Conservation (phyloP, 1,140 invertebrate species). For the Temnothorax longispinosus region DNA sequence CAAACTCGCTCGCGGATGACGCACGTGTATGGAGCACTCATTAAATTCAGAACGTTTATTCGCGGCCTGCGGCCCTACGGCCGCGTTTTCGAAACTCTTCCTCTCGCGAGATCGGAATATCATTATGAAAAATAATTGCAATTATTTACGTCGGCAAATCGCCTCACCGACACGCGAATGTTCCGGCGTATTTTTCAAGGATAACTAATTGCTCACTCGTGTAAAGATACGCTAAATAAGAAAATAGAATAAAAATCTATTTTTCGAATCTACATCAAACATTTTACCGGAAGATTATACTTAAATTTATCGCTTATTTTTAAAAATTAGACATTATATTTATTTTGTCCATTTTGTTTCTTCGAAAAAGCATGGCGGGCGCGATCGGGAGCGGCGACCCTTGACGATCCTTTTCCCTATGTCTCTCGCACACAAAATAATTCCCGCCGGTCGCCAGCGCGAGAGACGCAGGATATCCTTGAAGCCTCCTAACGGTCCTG, state of each 20-base stretch:
- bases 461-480: slow-evolving; percentile 83
- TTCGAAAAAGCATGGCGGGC: neutral
- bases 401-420: slow-evolving; percentile 50
- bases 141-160: neutral
- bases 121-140: neutral
- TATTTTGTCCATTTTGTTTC: neutral
- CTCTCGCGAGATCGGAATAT: neutral
- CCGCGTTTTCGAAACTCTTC: neutral
- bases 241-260: neutral
- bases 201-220: too few relatives aligned
- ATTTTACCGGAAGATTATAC: neutral
- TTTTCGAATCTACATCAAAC: neutral
- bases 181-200: neutral
- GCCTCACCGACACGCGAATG: neutral
- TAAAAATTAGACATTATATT: neutral
- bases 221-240: neutral
- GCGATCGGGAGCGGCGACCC: slow-evolving; percentile 8
- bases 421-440: slow-evolving; percentile 70
- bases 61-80: neutral
- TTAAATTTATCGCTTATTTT: neutral
- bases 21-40: neutral
- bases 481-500: slow-evolving; percentile 82
- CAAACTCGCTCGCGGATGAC: too few relatives aligned
- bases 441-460: slow-evolving; percentile 80
- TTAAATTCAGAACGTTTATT: neutral